These are phyloP conservation scores for Molossus molossus DNA, from an alignment of 2,797 vertebrate species.

Conservation along the genomic window DNA sequence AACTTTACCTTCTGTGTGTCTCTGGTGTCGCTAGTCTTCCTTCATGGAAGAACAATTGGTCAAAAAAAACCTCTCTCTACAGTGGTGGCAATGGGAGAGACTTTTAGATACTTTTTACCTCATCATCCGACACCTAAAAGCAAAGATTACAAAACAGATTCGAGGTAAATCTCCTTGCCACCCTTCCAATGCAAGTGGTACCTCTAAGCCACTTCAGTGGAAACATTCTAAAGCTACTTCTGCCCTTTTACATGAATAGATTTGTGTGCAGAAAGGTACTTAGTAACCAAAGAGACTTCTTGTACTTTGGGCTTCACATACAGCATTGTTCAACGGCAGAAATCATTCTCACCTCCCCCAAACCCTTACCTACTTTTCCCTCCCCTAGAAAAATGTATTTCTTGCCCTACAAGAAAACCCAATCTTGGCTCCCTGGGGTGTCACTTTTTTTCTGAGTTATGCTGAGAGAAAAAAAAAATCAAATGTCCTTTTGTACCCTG, in stretches of 20 bases:
- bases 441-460: slow-evolving; percentile 82
- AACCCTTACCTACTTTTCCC: background rate
- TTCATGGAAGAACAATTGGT: background rate
- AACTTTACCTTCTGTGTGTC: background rate
- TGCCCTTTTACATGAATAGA: background rate
- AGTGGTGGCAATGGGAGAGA: background rate
- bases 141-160: background rate
- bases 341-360: background rate
- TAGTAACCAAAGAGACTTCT: background rate
- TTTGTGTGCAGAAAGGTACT: slow-evolving; percentile 38
- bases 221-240: slow-evolving; percentile 9
- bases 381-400: slow-evolving; percentile 68
- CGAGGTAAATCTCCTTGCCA: background rate
- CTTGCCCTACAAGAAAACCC: slow-evolving; percentile 77
- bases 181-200: background rate
- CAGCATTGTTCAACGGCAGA: background rate
- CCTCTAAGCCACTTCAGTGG: background rate
- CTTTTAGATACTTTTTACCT: background rate
- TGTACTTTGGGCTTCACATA: background rate
- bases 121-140: background rate
- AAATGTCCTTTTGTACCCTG: slow-evolving; percentile 77
- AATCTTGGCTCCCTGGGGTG: slow-evolving; percentile 69
- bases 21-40: background rate
- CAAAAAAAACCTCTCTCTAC: background rate
- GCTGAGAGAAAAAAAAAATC: slow-evolving; percentile 54